These are phyloP conservation scores for Aradophagus sp. DNA, from an alignment of 1,140 invertebrate genomes.

Conservation along the genomic window DNA sequence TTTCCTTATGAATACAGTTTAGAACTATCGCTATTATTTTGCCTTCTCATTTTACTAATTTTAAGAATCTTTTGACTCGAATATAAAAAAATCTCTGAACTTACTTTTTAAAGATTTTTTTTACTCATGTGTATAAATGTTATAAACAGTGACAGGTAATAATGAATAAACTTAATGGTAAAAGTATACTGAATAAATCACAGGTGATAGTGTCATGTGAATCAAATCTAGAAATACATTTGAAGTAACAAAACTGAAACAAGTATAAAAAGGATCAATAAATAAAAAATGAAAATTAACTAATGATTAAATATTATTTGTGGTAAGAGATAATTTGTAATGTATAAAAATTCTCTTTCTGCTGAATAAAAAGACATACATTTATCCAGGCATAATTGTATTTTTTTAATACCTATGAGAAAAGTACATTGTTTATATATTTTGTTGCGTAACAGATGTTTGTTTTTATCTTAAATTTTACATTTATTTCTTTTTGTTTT, in stretches of 20 bases:
- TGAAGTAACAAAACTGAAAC: constrained; percentile 20
- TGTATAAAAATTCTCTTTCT: constrained; percentile 56
- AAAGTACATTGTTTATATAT: too few species aligned
- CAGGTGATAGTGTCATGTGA: constrained; percentile 54
- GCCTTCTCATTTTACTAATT: background rate
- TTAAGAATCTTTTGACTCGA: constrained; percentile 30
- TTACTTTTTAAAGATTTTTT: constrained; percentile 9
- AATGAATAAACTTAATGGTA: constrained; percentile 27
- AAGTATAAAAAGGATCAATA: constrained; percentile 29
- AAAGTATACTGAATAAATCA: constrained; percentile 39
- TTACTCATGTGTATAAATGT: constrained; percentile 22
- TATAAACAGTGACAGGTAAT: constrained; percentile 43
- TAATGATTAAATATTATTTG: constrained; percentile 45
- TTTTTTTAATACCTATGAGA: too few species aligned
- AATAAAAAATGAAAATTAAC: background rate
- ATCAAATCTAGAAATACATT: constrained; percentile 45
- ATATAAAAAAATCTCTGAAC: constrained; percentile 15
- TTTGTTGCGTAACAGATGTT: constrained; percentile 37
- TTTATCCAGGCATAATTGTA: constrained; percentile 52
- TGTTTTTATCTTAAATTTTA: constrained; percentile 23
- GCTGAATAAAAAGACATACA: constrained; percentile 53
- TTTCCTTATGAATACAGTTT: too few species aligned
- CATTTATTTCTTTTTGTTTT: constrained; percentile 22
- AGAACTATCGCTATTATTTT: background rate
- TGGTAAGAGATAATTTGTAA: constrained; percentile 57